Percentiles rank a stretch among this genome's conserved stretches.
Conservation (phyloP, 2,113 vertebrate species). For the Glareola pratincola region DNA sequence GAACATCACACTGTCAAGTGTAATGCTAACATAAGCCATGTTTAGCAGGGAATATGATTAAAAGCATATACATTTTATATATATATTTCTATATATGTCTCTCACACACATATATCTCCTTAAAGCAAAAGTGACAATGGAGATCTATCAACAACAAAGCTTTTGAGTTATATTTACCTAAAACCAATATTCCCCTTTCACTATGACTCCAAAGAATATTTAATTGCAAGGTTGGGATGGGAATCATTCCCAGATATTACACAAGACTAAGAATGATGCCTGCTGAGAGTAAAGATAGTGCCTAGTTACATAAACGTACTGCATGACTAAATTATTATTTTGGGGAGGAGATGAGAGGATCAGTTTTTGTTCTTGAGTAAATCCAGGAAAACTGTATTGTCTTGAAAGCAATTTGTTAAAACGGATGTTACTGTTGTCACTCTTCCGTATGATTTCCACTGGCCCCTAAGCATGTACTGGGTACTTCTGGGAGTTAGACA, state of each 20-base stretch:
- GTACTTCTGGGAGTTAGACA: not conserved
- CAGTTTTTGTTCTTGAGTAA: not conserved
- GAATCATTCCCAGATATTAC: not conserved
- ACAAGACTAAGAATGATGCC: not conserved
- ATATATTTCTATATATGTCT: not conserved
- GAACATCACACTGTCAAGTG: not conserved
- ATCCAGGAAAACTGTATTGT: not conserved
- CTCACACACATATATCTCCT: not conserved
- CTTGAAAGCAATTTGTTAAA: not conserved
- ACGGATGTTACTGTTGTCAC: not conserved
- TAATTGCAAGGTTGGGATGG: not conserved
- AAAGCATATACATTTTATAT: not conserved
- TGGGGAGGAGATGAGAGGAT: not conserved
- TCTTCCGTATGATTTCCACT: not conserved
- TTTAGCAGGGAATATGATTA: not conserved
- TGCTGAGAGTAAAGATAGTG: not conserved
- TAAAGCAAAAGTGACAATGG: not conserved
- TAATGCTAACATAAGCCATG: not conserved
- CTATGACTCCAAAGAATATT: not conserved
- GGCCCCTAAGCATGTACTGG: not conserved
- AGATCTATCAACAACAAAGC: not conserved
- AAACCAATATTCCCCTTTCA: not conserved
- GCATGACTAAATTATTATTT: not conserved
- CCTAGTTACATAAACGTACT: not conserved
- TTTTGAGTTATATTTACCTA: not conserved